phyloP scores from a whole-genome alignment of 2,113 vertebrate species.

The Mungos mungo region DNA sequence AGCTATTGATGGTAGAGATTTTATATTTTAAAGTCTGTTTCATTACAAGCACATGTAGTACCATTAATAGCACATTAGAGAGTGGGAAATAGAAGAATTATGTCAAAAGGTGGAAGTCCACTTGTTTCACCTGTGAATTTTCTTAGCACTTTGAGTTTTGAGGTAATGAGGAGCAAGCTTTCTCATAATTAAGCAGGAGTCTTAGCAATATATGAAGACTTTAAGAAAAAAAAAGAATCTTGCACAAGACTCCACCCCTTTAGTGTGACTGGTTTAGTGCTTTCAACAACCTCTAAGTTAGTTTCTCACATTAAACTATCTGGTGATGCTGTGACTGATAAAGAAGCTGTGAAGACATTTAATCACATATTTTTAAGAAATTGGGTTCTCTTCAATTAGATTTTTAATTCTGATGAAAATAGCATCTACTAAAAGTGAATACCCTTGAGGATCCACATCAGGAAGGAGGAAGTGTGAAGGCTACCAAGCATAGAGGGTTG shows the following conservation, averaged over 20 bases:
- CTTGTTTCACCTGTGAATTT: constrained; percentile 22
- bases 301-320: constrained; percentile 4
- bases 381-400: constrained; percentile 1
- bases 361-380: neutral
- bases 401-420: constrained; percentile 49
- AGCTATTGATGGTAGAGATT: neutral
- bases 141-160: constrained; percentile 3
- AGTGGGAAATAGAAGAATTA: constrained; percentile 6
- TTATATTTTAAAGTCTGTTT: neutral
- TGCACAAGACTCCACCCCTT: neutral
- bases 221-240: constrained; percentile 40
- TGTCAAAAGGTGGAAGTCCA: constrained; percentile 11
- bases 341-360: constrained; percentile 10
- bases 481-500: neutral
- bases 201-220: neutral
- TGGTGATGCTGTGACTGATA: neutral
- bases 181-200: neutral
- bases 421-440: constrained; percentile 27
- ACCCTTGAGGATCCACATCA: neutral
- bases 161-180: constrained; percentile 10
- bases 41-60: constrained; percentile 21
- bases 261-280: neutral
- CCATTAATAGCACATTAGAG: neutral
- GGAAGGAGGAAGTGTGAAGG: neutral
- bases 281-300: constrained; percentile 1